A percentile compares a stretch with the other conserved stretches of the same genome.
phyloP scores from a whole-genome alignment of 64 coral and sea anemone genomes.

The Acropora yongei region DNA sequence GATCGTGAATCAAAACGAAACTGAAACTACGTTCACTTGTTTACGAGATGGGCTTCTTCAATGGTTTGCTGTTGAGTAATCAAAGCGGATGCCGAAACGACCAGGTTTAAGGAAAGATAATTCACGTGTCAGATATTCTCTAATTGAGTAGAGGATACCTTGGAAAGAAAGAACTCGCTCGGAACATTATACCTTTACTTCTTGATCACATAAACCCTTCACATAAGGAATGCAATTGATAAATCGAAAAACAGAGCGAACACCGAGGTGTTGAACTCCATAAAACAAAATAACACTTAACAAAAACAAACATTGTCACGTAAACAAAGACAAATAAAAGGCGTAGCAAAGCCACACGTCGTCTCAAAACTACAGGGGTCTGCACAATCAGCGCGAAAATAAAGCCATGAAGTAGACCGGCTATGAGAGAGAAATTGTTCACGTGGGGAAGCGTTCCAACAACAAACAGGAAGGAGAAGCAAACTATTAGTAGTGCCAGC shows the following conservation, averaged over 20 bases:
- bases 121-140: too few species aligned
- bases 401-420: slow-evolving; percentile 34
- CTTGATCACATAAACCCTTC: slow-evolving; percentile 37
- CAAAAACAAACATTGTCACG: slow-evolving; percentile 24
- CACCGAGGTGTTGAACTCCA: slow-evolving; percentile 4
- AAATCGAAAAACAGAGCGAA: not conserved
- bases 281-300: slow-evolving; percentile 58
- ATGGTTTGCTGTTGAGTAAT: too few species aligned
- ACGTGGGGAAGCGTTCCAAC: slow-evolving; percentile 47
- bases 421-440: slow-evolving; percentile 38
- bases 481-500: not conserved
- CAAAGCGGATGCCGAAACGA: too few species aligned
- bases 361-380: not conserved
- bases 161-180: too few species aligned
- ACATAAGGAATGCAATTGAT: slow-evolving; percentile 37
- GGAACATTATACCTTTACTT: not conserved
- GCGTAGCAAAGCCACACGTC: not conserved
- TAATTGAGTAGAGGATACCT: too few species aligned
- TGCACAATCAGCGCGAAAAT: slow-evolving; percentile 30
- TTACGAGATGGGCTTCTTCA: too few species aligned
- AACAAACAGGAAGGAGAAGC: not conserved
- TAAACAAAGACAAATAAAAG: slow-evolving; percentile 12
- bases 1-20: too few species aligned
- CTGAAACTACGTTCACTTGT: too few species aligned
- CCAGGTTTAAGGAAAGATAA: too few species aligned